A percentile compares a stretch with the other conserved stretches of the same genome.
Conservation (phyloP, 64 coral and sea anemone species). For the Pachyseris speciosa region DNA sequence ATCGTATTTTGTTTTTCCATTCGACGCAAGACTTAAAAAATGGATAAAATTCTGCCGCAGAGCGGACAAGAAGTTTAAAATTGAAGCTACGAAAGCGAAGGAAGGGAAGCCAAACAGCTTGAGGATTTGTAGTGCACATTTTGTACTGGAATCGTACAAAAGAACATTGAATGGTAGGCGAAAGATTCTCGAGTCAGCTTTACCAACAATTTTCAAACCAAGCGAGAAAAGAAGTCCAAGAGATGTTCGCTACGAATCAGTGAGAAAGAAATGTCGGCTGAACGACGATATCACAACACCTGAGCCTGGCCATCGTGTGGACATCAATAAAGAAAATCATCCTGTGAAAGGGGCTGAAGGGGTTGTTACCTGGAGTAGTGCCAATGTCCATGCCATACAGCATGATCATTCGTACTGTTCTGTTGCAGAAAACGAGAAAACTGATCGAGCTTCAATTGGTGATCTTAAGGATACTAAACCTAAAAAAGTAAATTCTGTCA, state of each 20-base stretch:
- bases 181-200: slow-evolving; percentile 1
- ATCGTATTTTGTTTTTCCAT: slow-evolving; percentile 56
- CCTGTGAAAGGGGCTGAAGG: slow-evolving; percentile 7
- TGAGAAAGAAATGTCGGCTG: slow-evolving; percentile 4
- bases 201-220: slow-evolving; percentile 28
- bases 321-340: background rate
- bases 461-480: background rate
- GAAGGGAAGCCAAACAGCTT: slow-evolving; percentile 18
- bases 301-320: background rate
- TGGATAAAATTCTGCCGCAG: slow-evolving; percentile 48
- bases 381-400: background rate
- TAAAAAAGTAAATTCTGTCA: slow-evolving; percentile 44
- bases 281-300: slow-evolving; percentile 38
- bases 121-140: slow-evolving; percentile 55
- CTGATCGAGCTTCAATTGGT: background rate
- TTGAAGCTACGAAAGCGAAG: slow-evolving; percentile 37
- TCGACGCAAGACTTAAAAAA: background rate
- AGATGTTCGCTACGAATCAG: slow-evolving; percentile 25
- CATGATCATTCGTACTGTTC: slow-evolving; percentile 52
- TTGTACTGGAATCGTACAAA: background rate
- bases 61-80: slow-evolving; percentile 26
- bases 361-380: background rate
- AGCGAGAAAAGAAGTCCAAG: background rate
- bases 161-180: slow-evolving; percentile 32
- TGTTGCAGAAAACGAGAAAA: slow-evolving; percentile 5